Evolutionary conservation across 2,888 invertebrate genomes (phyloP), one percentile per base, ranked within the genome.

Genomic region (Hemicrepidius hirtus): DNA sequence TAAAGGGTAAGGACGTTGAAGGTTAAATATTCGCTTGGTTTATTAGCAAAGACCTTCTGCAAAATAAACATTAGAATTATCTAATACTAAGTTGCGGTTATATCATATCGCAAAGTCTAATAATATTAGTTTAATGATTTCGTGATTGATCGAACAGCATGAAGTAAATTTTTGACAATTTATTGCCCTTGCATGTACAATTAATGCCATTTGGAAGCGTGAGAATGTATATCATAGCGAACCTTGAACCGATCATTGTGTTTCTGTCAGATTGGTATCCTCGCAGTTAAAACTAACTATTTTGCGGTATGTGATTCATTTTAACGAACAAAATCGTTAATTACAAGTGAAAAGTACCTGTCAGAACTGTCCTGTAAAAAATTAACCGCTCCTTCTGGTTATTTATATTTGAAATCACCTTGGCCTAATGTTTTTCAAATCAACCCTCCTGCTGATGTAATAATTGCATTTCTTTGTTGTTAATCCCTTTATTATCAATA

Each of bases 381-480:
- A 13, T 4, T 1, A 9, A 13, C 40, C 40, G 40, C 13, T 40
- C 13, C 40, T 13, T n/a, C 40, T 40, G n/a, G 40, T 13, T 40
- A 40, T 40, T 40, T 40, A 40, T 32, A 5, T 32, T 32, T 6
- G 7, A 9, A 32, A 32, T 32, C 32, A 32, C 32, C 32, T 32
- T 32, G 41, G 41, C 13, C 41, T n/a, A n/a, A 6, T 32, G 32
- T 32, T 32, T 32, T 32, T 32, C 32, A 32, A 32, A 32, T 32
- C 32, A 32, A 13, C 16, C 20, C 46, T 16, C 46, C 46, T 20
- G 46, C 53, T 28, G 53, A 24, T 53, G 28, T 28, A 53, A 57
- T 57, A 57, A 57, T 57, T 57, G n/a, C 57, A 57, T 57, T 57
- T 57, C 57, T 57, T 57, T 57, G 57, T 57, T 37, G 32, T 18